Evolutionary conservation across 2,113 vertebrate genomes (phyloP).

Genomic region (Forbesichthys agassizii): DNA sequence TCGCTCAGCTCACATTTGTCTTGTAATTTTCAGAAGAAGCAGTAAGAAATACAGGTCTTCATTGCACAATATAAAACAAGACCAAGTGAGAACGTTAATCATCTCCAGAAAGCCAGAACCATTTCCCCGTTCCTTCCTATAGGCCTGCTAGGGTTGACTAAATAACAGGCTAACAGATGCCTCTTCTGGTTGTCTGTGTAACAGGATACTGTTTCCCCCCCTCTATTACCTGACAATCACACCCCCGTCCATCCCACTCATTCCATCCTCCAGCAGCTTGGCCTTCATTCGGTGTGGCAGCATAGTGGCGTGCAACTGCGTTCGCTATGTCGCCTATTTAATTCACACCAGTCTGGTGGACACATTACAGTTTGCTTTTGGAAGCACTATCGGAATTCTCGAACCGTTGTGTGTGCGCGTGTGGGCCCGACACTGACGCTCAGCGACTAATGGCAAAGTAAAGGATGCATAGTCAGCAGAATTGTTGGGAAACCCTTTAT

Average conservation of each 20-base stretch:
- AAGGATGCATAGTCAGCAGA: constrained; percentile 71
- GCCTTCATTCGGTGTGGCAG: too few relatives aligned
- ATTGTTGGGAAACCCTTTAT: constrained; percentile 59
- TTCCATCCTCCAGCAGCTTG: not conserved
- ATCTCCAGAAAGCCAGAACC: not conserved
- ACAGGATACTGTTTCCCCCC: constrained; percentile 6
- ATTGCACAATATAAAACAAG: too few relatives aligned
- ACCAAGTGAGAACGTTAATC: too few relatives aligned
- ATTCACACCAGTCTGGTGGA: constrained; percentile 24
- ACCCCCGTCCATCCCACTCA: not conserved
- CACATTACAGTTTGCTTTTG: constrained; percentile 25
- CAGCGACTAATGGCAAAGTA: constrained; percentile 42
- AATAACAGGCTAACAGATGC: constrained; percentile 69
- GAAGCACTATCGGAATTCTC: constrained; percentile 42
- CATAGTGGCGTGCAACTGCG: too few relatives aligned
- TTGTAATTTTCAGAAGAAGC: too few relatives aligned
- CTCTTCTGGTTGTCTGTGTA: constrained; percentile 67
- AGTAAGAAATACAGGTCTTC: too few relatives aligned
- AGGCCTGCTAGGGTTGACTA: constrained; percentile 4
- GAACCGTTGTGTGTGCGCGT: constrained; percentile 25
- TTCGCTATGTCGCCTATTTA: not conserved
- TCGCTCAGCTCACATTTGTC: too few relatives aligned
- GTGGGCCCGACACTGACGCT: constrained; percentile 12
- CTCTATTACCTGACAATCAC: constrained; percentile 4
- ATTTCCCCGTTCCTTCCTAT: not conserved